phyloP scores from a whole-genome alignment of 2,113 vertebrate species.

The Poeciliopsis prolifica region DNA sequence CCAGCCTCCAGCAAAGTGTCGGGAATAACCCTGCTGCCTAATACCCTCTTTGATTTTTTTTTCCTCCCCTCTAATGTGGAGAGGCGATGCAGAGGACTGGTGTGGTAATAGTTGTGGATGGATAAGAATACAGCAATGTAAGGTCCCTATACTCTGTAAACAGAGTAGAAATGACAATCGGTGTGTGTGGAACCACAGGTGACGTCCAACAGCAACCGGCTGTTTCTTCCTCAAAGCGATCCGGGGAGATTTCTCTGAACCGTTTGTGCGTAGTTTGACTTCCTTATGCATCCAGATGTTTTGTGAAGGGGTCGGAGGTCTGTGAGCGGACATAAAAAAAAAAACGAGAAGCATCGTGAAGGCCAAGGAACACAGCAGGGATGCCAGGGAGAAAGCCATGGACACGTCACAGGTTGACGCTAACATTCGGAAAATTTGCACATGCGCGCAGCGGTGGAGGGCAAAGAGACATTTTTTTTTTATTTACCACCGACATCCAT shows the following conservation, averaged over 20 bases:
- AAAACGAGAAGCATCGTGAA: neutral
- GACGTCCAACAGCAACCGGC: neutral
- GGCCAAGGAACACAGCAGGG: neutral
- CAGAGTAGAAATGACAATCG: slow-evolving; percentile 8
- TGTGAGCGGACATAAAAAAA: neutral
- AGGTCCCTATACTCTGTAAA: slow-evolving; percentile 22
- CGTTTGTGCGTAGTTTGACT: neutral
- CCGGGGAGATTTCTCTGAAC: neutral
- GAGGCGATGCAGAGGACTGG: slow-evolving; percentile 67
- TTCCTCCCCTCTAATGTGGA: slow-evolving; percentile 49
- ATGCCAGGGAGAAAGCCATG: neutral
- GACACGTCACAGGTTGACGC: neutral
- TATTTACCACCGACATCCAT: too few species aligned
- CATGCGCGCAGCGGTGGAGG: too few species aligned
- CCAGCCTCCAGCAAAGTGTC: slow-evolving; percentile 90
- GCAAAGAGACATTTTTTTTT: too few species aligned
- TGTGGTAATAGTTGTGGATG: slow-evolving; percentile 58
- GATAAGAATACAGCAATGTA: slow-evolving; percentile 52
- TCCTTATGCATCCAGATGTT: neutral
- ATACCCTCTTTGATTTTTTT: slow-evolving; percentile 92
- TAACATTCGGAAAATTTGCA: too few species aligned
- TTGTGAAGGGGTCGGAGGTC: neutral
- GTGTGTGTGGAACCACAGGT: slow-evolving; percentile 17
- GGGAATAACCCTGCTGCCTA: slow-evolving; percentile 92
- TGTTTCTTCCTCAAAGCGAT: neutral